Conservation (phyloP, 2,888 invertebrate species). For the Eulithis prunata region DNA sequence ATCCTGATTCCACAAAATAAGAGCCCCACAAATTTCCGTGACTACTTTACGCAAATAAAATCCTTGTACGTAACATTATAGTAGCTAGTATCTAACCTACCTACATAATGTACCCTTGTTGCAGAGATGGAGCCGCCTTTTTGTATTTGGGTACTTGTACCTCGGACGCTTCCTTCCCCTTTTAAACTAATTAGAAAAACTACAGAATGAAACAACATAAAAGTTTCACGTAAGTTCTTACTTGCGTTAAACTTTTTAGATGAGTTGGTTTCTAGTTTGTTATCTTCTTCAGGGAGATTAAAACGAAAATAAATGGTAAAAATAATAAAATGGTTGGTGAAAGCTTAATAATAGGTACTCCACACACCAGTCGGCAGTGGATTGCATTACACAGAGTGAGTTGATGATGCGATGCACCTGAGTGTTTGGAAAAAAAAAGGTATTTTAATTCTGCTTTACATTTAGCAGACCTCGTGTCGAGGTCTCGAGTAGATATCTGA, state of each 20-base stretch:
- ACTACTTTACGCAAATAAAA: constrained; percentile 31
- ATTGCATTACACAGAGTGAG: no score
- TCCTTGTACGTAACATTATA: constrained; percentile 19
- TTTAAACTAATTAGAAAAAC: constrained; percentile 26
- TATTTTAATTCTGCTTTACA: no score
- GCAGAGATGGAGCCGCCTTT: constrained; percentile 5
- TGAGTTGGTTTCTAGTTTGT: constrained; percentile 4
- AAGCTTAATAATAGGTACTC: no score
- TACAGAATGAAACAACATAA: constrained; percentile 15
- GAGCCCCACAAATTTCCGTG: constrained; percentile 23
- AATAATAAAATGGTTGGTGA: no score
- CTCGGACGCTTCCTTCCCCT: constrained; percentile 4
- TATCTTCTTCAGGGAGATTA: no score
- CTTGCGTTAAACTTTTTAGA: constrained; percentile 2
- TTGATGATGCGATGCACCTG: no score
- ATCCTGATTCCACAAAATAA: constrained; percentile 13
- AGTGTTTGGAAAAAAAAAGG: no score
- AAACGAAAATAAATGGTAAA: no score
- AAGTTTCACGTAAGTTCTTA: constrained; percentile 7
- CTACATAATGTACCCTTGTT: constrained; percentile 26
- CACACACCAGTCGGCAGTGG: no score
- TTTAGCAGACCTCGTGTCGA: no score
- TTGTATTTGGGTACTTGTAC: constrained; percentile 1
- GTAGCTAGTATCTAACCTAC: constrained; percentile 3
- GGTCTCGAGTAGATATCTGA: no score